These are phyloP conservation scores for Philereme transversata DNA, from an alignment of 2,888 invertebrate species.

Conservation along the genomic window DNA sequence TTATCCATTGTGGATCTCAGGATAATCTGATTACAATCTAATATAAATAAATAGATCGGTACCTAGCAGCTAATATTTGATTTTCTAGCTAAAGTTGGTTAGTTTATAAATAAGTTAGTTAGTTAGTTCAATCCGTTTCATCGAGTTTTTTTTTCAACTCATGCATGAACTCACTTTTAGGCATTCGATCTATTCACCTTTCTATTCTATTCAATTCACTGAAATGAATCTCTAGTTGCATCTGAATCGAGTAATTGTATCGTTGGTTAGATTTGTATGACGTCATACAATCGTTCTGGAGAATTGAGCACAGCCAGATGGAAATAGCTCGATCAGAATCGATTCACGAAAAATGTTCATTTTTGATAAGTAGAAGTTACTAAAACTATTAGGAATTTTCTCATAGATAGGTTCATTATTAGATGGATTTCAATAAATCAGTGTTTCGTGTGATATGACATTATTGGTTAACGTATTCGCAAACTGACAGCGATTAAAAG, in stretches of 20 bases:
- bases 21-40: neutral
- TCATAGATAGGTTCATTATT: too few species aligned
- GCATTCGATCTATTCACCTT: neutral
- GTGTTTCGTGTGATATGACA: too few species aligned
- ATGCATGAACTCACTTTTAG: too few species aligned
- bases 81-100: slow-evolving; percentile 3
- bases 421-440: too few species aligned
- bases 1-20: neutral
- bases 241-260: slow-evolving; percentile 9
- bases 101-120: too few species aligned
- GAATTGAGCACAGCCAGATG: slow-evolving; percentile 37
- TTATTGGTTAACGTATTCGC: too few species aligned
- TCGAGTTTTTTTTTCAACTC: too few species aligned
- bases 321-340: slow-evolving; percentile 14
- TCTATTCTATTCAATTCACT: slow-evolving; percentile 1
- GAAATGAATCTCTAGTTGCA: slow-evolving; percentile 12
- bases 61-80: neutral
- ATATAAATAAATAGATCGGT: neutral
- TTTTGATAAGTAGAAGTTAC: too few species aligned
- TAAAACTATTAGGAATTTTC: too few species aligned
- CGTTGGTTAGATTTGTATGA: slow-evolving; percentile 6
- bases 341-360: slow-evolving; percentile 1
- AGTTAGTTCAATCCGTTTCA: too few species aligned
- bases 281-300: slow-evolving; percentile 6
- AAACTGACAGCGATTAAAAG: too few species aligned